Base-by-base conservation (phyloP, 1,140 invertebrate species). In the Aporrectodea caliginosa region DNA sequence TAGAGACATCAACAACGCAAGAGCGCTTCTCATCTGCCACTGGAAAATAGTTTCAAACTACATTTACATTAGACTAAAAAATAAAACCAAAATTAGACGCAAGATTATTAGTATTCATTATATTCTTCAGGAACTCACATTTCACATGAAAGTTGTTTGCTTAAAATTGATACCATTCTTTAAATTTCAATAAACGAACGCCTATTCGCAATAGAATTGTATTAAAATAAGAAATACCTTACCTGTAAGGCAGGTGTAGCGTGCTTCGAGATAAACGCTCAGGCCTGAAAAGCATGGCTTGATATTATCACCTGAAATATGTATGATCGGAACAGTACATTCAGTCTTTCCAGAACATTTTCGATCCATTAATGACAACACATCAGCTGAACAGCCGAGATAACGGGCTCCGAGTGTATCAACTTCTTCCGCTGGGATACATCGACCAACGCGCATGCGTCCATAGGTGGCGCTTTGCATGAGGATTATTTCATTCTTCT, bases 391-490 rank as follows among this genome's bases (percentile, higher is more conserved):
- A 34, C 74, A 75, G 1, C 74, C 74, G n/a, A 75, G 32, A 75
- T 34, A 43, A n/a, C 35, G 22, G 22, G 31, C 74, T 16, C 29
- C 27, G 2, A 58, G 43, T 1, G 32, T 2, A 35, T 31, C 31
- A 58, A 34, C 30, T 31, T 75, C 74, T 35, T 78, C 76, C 72
- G 32, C 43, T 69, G n/a, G 22, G 1, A 78, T 22, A 30, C 76
- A 78, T 78, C 33, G 72, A 16, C 76, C 76, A 30, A 78, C 16
- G 14, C 69, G 35, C 76, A 35, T 78, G 0, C 76, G 16, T 16
- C 76, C 76, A 29, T 78, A 78, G 22, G 58, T 30, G 6, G 76
- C 76, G 27, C 31, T 33, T 29, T 69, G 22, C 30, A 78, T 78
- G 1, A 78, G 16, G 14, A 78, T 16, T 29, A 78, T 34, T 32